phyloP scores from a whole-genome alignment of 2,113 vertebrate genomes.

The Hippocampus mohnikei region DNA sequence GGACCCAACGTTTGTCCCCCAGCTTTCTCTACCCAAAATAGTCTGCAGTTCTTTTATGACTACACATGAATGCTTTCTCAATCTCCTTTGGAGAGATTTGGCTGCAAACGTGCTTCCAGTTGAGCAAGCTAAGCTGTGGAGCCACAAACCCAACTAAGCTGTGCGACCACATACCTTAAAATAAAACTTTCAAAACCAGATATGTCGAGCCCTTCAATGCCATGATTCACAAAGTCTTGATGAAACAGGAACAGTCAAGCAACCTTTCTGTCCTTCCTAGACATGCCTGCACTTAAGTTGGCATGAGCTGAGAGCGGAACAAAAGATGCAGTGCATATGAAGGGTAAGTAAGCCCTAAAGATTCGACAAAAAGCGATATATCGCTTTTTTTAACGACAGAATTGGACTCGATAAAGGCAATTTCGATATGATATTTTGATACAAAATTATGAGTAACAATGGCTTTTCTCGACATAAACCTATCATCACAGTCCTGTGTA shows the following conservation, averaged over 20 bases:
- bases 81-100: constrained; percentile 63
- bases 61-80: constrained; percentile 54
- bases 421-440: too few species aligned
- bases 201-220: constrained; percentile 45
- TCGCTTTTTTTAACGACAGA: too few species aligned
- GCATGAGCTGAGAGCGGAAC: neutral
- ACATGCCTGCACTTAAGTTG: neutral
- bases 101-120: constrained; percentile 62
- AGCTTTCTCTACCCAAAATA: constrained; percentile 54
- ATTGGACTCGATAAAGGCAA: too few species aligned
- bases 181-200: constrained; percentile 43
- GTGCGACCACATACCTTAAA: constrained; percentile 50
- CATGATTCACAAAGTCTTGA: constrained; percentile 8
- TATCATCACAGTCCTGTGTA: too few species aligned
- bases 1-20: constrained; percentile 22
- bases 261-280: neutral
- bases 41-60: constrained; percentile 36
- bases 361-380: too few species aligned
- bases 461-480: too few species aligned
- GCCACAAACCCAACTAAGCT: constrained; percentile 49
- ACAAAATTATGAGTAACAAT: too few species aligned
- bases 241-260: neutral
- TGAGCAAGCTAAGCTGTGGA: constrained; percentile 54
- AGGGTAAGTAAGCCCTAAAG: too few species aligned
- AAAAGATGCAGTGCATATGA: neutral